Evolutionary conservation across 2,797 vertebrate species (phyloP).

Genomic region (Sebastes dallii): DNA sequence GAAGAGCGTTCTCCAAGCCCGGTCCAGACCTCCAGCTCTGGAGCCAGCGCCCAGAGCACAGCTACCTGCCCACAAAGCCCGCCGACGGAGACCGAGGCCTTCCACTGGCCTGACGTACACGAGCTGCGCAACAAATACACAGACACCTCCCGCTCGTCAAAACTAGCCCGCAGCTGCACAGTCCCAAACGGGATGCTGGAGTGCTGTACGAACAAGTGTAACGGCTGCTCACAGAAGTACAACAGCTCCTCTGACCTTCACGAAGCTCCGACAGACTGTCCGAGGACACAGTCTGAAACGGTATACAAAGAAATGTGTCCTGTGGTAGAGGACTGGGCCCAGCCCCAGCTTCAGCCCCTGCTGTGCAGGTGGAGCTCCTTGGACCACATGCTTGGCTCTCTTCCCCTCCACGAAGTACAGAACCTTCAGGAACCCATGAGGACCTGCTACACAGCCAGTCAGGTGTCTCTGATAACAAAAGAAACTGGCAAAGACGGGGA

Average conservation of each 20-base stretch:
- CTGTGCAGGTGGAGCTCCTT: constrained; percentile 75
- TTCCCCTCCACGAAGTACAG: constrained; percentile 68
- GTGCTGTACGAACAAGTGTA: constrained; percentile 16
- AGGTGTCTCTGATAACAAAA: constrained; percentile 59
- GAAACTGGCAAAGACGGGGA: constrained; percentile 23
- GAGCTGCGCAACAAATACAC: constrained; percentile 89
- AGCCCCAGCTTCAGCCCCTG: constrained; percentile 30
- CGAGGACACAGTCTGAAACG: background rate
- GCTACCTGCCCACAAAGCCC: constrained; percentile 81
- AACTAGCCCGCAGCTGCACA: constrained; percentile 76
- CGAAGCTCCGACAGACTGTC: constrained; percentile 33
- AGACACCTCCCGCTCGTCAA: background rate
- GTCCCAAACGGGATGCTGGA: constrained; percentile 78
- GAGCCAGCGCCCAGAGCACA: constrained; percentile 64
- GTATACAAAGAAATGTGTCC: background rate
- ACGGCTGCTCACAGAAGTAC: constrained; percentile 51
- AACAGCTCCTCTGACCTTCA: constrained; percentile 44
- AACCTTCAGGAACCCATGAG: constrained; percentile 61
- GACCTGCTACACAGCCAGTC: constrained; percentile 66
- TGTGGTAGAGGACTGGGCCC: constrained; percentile 51
- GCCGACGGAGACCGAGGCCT: constrained; percentile 82
- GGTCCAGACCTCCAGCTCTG: constrained; percentile 55
- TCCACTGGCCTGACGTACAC: constrained; percentile 91
- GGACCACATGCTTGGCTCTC: constrained; percentile 53
- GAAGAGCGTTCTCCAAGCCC: constrained; percentile 77